Conservation (phyloP, 1,140 invertebrate species). For the Achatina immaculata region DNA sequence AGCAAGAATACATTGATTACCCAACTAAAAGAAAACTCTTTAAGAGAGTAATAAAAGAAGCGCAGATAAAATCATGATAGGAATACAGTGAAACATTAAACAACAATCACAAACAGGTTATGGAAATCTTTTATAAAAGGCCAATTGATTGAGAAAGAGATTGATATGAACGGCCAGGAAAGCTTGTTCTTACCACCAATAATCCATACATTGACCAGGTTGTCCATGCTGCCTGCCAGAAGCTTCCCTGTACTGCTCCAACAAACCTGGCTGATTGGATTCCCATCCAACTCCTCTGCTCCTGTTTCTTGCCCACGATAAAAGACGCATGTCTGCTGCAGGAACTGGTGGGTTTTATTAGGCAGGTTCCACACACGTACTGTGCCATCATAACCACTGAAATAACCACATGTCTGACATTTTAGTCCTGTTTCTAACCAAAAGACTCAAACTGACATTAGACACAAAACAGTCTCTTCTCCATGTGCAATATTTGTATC, state of each 20-base stretch:
- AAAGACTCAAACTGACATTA: not conserved
- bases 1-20: too few species aligned
- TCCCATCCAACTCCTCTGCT: conserved; percentile 74
- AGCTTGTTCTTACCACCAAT: conserved; percentile 69
- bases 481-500: too few species aligned
- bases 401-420: not conserved
- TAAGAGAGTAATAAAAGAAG: too few species aligned
- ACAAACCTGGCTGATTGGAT: conserved; percentile 72
- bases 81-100: too few species aligned
- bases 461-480: too few species aligned
- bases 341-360: conserved; percentile 67
- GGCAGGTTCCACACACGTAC: conserved; percentile 76
- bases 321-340: conserved; percentile 77
- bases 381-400: conserved; percentile 78
- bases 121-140: too few species aligned
- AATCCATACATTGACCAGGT: conserved; percentile 76
- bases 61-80: too few species aligned
- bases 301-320: conserved; percentile 73
- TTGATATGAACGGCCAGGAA: too few species aligned
- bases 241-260: conserved; percentile 75
- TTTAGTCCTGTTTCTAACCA: not conserved
- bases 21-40: too few species aligned
- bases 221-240: conserved; percentile 75
- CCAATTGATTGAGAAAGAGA: too few species aligned
- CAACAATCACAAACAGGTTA: too few species aligned